Conservation (phyloP, 2,113 vertebrate genomes). For the Antechinus flavipes region DNA sequence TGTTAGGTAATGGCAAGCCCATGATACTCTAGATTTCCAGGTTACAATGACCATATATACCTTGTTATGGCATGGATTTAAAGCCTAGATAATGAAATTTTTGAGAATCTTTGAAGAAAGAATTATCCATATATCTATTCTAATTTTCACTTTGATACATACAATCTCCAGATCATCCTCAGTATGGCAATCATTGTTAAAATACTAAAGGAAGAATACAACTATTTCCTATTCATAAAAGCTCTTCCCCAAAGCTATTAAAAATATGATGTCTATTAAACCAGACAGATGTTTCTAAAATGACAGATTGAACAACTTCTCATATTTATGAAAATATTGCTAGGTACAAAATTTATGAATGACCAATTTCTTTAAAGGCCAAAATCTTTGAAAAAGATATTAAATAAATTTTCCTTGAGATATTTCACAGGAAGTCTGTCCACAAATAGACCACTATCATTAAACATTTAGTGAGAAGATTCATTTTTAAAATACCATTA, state of each 20-base stretch:
- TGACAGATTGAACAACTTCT: not conserved
- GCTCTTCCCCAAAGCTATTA: not conserved
- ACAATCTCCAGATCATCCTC: not conserved
- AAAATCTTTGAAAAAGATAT: not conserved
- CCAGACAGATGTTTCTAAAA: conserved; percentile 9
- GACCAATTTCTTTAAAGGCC: not conserved
- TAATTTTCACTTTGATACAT: not conserved
- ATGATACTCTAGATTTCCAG: not conserved
- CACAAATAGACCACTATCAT: not conserved
- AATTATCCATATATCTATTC: not conserved
- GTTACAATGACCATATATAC: not conserved
- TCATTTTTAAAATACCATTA: conserved; percentile 67
- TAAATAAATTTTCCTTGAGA: conserved; percentile 41
- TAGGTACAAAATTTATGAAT: not conserved
- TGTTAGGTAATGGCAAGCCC: not conserved
- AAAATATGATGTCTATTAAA: not conserved
- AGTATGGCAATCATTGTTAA: not conserved
- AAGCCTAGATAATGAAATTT: not conserved
- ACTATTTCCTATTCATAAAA: not conserved
- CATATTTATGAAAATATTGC: conserved; percentile 39
- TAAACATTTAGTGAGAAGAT: conserved; percentile 73
- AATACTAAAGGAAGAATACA: not conserved
- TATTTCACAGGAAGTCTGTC: conserved; percentile 54
- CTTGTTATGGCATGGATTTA: not conserved
- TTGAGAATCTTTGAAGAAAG: not conserved